Evolutionary conservation across 2,113 vertebrate species (phyloP), one percentile per base, ranked within the genome.

Genomic region (Macquaria australasica): DNA sequence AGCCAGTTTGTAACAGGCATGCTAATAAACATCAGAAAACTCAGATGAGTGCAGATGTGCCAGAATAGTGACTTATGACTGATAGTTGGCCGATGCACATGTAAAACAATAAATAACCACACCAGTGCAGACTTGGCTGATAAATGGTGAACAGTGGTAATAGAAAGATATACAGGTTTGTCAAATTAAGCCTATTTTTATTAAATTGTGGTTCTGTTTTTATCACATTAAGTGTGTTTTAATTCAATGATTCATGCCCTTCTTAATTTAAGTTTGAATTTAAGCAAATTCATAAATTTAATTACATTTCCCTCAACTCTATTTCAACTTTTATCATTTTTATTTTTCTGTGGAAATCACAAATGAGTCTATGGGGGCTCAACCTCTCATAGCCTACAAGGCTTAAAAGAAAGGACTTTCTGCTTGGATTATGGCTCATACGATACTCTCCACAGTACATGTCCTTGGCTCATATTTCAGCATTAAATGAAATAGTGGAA

Each of bases 401-500:
- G 50, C 50, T 85, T 78, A 55, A 66, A 88, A 85, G 59, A 45
- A 82, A 63, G 12, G 28, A 51, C 59, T 79, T 48, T 79, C 74
- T 72, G 58, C 73, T 71, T 82, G 80, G 25, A 73, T 75, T 62
- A 78, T 53, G 20, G 69, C 60, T 80, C 58, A 64, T 50, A 51
- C 68, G 66, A 51, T 62, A 71, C 16, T 85, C 84, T 87, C 55
- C 48, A 75, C 20, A 84, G 87, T 83, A 87, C 84, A 87, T 72
- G 78, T 87, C 83, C 80, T 89, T 91, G 88, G 85, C 89, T 91
- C 77, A 76, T 77, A 73, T 86, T 83, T 81, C 82, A 79, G 53
- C 68, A 39, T 80, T 82, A 89, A 92, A 90, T 92, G 90, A 93
- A 92, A 92, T 89, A 93, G 85, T 92, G 91, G 92, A 94, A 93